These are phyloP conservation scores for Limnephilus auricula DNA, from an alignment of 2,888 invertebrate genomes.

Conservation along the genomic window DNA sequence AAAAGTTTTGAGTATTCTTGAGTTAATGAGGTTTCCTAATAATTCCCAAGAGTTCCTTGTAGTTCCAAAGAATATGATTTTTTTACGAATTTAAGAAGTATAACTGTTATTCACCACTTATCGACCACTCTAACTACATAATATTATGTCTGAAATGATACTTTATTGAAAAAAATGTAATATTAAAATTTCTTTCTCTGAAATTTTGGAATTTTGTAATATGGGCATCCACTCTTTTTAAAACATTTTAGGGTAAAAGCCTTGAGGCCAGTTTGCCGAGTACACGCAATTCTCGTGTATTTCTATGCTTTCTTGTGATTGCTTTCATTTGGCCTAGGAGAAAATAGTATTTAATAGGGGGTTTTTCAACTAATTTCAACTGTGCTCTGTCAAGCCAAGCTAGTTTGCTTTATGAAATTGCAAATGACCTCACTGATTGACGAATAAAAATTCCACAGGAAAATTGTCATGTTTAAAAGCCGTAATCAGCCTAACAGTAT, in stretches of 20 bases:
- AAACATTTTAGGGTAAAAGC: not conserved
- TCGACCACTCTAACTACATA: too few relatives aligned
- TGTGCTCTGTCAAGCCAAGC: not conserved
- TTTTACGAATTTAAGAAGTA: too few relatives aligned
- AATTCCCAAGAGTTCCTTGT: too few relatives aligned
- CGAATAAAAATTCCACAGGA: not conserved
- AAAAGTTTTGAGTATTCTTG: not conserved
- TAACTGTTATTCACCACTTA: too few relatives aligned
- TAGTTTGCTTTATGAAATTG: not conserved
- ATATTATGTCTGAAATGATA: too few relatives aligned
- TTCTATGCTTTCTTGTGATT: not conserved
- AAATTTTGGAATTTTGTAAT: not conserved
- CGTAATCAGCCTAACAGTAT: not conserved
- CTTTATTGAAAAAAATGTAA: too few relatives aligned
- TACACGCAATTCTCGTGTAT: not conserved
- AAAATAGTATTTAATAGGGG: not conserved
- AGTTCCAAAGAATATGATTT: too few relatives aligned
- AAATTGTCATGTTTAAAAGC: not conserved
- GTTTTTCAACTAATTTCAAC: conserved; percentile 6
- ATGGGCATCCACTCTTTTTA: not conserved
- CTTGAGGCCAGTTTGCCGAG: not conserved
- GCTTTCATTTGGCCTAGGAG: not conserved
- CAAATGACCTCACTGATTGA: too few relatives aligned
- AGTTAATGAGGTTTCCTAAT: too few relatives aligned
- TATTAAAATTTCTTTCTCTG: too few relatives aligned